These are phyloP conservation scores for Lingula anatina DNA, from an alignment of 2,888 invertebrate genomes.

Conservation along the genomic window DNA sequence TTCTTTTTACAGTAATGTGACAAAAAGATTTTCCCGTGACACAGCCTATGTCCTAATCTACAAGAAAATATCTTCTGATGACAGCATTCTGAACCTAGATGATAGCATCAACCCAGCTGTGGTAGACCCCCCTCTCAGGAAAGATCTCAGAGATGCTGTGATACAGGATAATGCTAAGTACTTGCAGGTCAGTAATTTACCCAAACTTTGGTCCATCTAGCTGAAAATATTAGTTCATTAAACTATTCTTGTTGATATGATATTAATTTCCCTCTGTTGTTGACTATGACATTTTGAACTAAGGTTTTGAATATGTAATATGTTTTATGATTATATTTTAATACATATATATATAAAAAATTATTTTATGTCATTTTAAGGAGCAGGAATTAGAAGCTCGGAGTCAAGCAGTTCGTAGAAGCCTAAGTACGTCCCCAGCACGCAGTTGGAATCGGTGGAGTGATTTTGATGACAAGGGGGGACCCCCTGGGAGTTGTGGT, in stretches of 20 bases:
- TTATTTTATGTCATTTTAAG: constrained; percentile 18
- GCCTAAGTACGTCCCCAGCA: constrained; percentile 16
- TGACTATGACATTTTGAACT: not conserved
- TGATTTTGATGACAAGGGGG: constrained; percentile 21
- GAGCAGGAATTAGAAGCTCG: constrained; percentile 22
- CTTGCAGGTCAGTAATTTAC: constrained; percentile 29
- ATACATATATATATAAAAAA: no score
- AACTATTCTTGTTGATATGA: not conserved
- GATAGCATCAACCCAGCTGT: constrained; percentile 10
- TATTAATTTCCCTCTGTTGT: not conserved
- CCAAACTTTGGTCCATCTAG: no score
- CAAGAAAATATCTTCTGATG: constrained; percentile 22
- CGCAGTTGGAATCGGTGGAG: constrained; percentile 19
- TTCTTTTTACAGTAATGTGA: constrained; percentile 38
- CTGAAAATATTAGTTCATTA: not conserved
- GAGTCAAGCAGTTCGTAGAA: not conserved
- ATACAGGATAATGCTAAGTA: constrained; percentile 29
- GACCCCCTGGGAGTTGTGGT: constrained; percentile 19
- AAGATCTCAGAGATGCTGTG: constrained; percentile 24
- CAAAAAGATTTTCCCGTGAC: constrained; percentile 59
- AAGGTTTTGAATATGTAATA: not conserved
- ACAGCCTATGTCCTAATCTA: constrained; percentile 83
- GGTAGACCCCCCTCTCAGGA: constrained; percentile 21
- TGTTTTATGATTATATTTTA: no score
- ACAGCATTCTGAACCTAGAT: constrained; percentile 9